phyloP scores from a whole-genome alignment of 2,888 invertebrate genomes.

The Rhagophthalmus giganteus region DNA sequence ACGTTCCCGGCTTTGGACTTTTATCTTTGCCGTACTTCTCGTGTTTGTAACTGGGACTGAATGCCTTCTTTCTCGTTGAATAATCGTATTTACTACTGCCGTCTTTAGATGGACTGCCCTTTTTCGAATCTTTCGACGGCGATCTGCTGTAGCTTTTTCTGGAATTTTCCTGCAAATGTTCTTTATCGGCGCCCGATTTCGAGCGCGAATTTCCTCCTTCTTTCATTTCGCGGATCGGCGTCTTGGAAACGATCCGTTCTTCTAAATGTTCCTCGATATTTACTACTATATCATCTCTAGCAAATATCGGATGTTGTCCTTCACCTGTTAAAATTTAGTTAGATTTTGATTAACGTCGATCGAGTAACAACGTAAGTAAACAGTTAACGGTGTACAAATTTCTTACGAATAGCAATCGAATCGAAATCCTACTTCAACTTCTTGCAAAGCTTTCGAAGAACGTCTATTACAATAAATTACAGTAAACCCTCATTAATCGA shows the following conservation, averaged over 20 bases:
- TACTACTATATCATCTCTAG: constrained; percentile 19
- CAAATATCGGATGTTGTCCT: constrained; percentile 25
- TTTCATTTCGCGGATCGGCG: constrained; percentile 4
- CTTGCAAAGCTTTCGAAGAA: too few species aligned
- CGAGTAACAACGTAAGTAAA: too few species aligned
- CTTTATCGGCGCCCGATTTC: not conserved
- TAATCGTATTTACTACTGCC: not conserved
- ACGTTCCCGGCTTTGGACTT: constrained; percentile 13
- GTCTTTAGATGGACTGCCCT: not conserved
- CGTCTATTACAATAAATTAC: too few species aligned
- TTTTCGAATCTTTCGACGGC: constrained; percentile 9
- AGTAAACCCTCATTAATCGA: too few species aligned
- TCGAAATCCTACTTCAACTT: too few species aligned
- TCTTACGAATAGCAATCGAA: too few species aligned
- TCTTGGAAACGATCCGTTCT: constrained; percentile 19
- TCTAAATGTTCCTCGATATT: constrained; percentile 22
- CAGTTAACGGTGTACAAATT: too few species aligned
- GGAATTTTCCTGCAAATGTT: constrained; percentile 8
- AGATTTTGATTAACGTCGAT: too few species aligned
- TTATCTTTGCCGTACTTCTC: constrained; percentile 8
- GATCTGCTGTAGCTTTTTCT: constrained; percentile 8
- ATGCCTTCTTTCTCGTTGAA: not conserved
- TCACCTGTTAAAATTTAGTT: constrained; percentile 20
- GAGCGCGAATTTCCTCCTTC: constrained; percentile 2
- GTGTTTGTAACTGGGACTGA: not conserved